A percentile compares a stretch with the other conserved stretches of the same genome.
Conservation (phyloP, 1,140 invertebrate species). For the Acyrthosiphon pisum region DNA sequence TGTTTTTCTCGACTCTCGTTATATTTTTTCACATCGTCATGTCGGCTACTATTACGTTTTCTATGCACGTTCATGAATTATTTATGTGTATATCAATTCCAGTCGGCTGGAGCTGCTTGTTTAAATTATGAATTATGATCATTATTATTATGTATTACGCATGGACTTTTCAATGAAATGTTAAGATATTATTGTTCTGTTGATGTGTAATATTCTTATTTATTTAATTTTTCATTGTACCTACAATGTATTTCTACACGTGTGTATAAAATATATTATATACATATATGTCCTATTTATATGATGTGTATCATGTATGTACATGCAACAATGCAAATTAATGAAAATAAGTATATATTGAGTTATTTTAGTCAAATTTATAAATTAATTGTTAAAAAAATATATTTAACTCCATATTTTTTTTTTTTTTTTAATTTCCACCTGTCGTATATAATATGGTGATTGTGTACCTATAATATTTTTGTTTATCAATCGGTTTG, state of each 20-base stretch:
- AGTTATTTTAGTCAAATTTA: neutral
- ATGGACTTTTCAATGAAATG: neutral
- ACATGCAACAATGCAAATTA: neutral
- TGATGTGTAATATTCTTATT: neutral
- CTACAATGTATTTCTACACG: neutral
- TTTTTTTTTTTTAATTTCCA: neutral
- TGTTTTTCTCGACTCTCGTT: neutral
- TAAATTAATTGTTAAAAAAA: neutral
- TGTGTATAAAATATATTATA: neutral
- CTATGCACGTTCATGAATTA: slow-evolving; percentile 25
- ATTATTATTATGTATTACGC: slow-evolving; percentile 13
- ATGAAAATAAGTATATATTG: neutral
- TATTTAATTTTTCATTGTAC: neutral
- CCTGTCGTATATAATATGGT: neutral
- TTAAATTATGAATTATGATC: slow-evolving; percentile 20
- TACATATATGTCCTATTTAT: neutral
- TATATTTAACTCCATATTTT: neutral
- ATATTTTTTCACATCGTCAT: neutral
- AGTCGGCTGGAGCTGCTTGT: neutral
- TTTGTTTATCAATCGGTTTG: neutral
- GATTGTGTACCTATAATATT: neutral
- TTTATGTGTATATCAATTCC: slow-evolving; percentile 17
- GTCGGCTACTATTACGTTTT: neutral
- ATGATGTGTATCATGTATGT: neutral
- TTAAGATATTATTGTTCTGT: neutral